Conservation (phyloP, 2,888 invertebrate genomes). For the Sthenelais limicola region DNA sequence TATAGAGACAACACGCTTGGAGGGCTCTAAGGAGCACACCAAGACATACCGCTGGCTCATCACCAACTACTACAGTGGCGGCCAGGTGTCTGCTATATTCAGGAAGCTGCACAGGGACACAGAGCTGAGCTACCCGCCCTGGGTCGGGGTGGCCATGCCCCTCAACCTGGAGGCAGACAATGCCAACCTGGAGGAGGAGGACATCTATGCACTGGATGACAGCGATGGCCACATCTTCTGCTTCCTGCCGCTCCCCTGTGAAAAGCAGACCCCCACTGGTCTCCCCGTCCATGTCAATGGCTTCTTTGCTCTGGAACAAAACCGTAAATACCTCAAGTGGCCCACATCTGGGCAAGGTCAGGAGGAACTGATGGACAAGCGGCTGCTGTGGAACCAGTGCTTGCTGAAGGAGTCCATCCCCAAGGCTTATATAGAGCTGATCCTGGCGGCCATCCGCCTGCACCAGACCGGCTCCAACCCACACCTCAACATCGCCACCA, state of each 20-base stretch:
- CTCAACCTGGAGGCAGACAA: constrained; percentile 41
- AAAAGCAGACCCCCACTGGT: constrained; percentile 60
- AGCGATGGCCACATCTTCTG: constrained; percentile 64
- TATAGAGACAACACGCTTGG: constrained; percentile 34
- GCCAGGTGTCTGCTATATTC: constrained; percentile 50
- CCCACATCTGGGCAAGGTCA: constrained; percentile 41
- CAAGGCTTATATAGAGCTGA: constrained; percentile 54
- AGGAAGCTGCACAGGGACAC: constrained; percentile 50
- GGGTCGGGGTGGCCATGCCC: constrained; percentile 58
- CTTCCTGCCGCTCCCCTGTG: constrained; percentile 66
- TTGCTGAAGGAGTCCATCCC: constrained; percentile 63
- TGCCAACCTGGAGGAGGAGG: constrained; percentile 11
- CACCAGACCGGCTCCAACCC: neutral
- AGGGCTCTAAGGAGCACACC: constrained; percentile 3
- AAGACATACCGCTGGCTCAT: constrained; percentile 49
- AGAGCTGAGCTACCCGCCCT: constrained; percentile 55
- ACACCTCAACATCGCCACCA: constrained; percentile 42
- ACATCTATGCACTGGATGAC: constrained; percentile 25
- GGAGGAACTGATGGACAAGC: constrained; percentile 57
- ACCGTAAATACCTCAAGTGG: constrained; percentile 56
- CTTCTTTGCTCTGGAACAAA: constrained; percentile 65
- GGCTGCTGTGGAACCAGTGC: constrained; percentile 64
- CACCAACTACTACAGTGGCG: constrained; percentile 50
- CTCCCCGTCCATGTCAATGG: constrained; percentile 68
- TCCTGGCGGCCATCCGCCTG: constrained; percentile 52